A percentile compares a stretch with the other conserved stretches of the same genome.
phyloP scores from a whole-genome alignment of 1,140 invertebrate species.

The Stegodyphus mimosarum region DNA sequence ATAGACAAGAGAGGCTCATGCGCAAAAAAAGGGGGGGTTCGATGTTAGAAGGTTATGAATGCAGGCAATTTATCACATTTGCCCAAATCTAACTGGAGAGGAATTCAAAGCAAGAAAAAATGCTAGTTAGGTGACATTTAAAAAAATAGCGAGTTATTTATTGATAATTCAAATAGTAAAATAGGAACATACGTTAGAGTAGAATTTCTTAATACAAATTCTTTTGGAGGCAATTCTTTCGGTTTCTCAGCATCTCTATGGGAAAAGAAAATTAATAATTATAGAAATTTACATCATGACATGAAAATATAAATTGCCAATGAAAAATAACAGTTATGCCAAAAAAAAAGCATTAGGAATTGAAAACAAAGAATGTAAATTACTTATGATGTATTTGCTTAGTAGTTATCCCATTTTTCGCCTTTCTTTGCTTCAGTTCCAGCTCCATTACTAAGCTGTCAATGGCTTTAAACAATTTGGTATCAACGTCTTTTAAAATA shows the following conservation, averaged over 20 bases:
- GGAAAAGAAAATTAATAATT: not conserved
- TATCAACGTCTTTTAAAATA: constrained; percentile 51
- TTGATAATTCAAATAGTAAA: too few species aligned
- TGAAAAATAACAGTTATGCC: not conserved
- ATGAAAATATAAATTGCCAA: not conserved
- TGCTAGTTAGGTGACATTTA: too few species aligned
- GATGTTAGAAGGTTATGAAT: too few species aligned
- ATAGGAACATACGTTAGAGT: constrained; percentile 42
- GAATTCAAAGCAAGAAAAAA: too few species aligned
- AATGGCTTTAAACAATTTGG: constrained; percentile 38
- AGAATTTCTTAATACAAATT: constrained; percentile 49
- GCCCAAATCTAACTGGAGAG: too few species aligned
- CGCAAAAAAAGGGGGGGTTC: too few species aligned
- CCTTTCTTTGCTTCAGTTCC: constrained; percentile 36
- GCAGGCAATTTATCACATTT: too few species aligned
- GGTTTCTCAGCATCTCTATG: constrained; percentile 1
- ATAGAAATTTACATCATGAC: too few species aligned
- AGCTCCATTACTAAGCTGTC: constrained; percentile 52
- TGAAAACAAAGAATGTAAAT: not conserved
- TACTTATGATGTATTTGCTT: not conserved
- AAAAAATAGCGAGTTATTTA: too few species aligned
- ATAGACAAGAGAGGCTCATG: too few species aligned
- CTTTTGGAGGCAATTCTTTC: constrained; percentile 50
- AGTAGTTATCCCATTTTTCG: constrained; percentile 4
- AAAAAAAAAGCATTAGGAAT: too few species aligned